phyloP scores from a whole-genome alignment of 2,113 vertebrate genomes.

The Bubo blakistoni region DNA sequence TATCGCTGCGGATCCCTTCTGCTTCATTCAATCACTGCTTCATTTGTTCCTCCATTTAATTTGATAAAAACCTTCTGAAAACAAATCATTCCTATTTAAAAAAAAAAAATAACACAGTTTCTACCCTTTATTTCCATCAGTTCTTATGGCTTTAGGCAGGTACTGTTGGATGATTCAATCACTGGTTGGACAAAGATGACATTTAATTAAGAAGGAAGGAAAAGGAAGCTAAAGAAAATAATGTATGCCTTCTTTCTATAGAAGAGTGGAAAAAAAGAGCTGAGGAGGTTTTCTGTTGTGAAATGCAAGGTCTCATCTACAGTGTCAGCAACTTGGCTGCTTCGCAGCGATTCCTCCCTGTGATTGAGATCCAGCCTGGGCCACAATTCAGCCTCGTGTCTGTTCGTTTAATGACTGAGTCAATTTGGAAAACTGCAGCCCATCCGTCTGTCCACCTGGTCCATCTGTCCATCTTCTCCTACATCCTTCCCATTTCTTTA shows the following conservation, averaged over 20 bases:
- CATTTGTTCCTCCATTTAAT: neutral
- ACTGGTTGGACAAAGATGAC: slow-evolving; percentile 13
- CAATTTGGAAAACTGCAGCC: neutral
- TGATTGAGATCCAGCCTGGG: neutral
- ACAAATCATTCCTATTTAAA: neutral
- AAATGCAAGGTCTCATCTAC: neutral
- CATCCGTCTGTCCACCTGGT: neutral
- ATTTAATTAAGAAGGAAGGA: slow-evolving; percentile 50
- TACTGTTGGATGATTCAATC: slow-evolving; percentile 7
- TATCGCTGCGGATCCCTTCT: neutral
- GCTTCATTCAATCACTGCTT: neutral
- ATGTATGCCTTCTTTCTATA: neutral
- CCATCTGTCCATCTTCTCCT: neutral
- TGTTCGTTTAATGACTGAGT: neutral
- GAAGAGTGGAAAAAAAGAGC: neutral
- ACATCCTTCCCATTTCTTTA: neutral
- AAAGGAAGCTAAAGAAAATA: neutral
- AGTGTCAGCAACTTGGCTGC: neutral
- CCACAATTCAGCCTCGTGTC: neutral
- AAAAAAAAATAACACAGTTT: neutral
- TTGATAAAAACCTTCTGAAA: neutral
- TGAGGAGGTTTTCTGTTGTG: neutral
- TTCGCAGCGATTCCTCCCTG: neutral
- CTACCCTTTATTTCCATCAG: neutral
- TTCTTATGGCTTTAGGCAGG: slow-evolving; percentile 23